phyloP scores from a whole-genome alignment of 2,797 vertebrate species.

The Bucorvus abyssinicus region DNA sequence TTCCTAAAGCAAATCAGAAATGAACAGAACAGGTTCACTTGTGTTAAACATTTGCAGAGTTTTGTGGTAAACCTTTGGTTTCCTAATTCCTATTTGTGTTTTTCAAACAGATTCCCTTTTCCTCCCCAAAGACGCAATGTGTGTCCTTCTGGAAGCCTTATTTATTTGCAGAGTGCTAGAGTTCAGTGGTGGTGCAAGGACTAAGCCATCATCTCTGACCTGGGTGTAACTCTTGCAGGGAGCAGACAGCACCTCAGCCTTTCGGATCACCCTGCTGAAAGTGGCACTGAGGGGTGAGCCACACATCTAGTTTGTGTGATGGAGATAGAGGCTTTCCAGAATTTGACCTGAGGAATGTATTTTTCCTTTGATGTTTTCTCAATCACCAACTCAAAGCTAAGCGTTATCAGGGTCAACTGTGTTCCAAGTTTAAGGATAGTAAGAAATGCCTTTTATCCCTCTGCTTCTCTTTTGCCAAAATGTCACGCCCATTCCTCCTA shows the following conservation, averaged over 20 bases:
- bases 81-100: neutral
- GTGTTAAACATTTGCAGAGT: neutral
- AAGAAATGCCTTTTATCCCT: neutral
- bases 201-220: neutral
- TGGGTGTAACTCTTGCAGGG: neutral
- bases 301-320: neutral
- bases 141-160: neutral
- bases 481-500: neutral
- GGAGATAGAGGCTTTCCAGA: neutral
- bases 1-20: neutral
- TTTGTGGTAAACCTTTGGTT: neutral
- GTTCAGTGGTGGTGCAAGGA: neutral
- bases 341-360: neutral
- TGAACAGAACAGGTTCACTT: neutral
- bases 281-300: neutral
- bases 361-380: neutral
- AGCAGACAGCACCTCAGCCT: neutral
- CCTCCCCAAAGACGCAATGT: neutral
- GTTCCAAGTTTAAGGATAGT: neutral
- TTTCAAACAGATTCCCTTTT: neutral
- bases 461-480: neutral
- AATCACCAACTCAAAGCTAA: neutral
- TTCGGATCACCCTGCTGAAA: neutral
- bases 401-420: accelerated
- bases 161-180: neutral